Base-by-base conservation (phyloP, 92 coral and sea anemone genomes). In the Phenganax stokvisi region DNA sequence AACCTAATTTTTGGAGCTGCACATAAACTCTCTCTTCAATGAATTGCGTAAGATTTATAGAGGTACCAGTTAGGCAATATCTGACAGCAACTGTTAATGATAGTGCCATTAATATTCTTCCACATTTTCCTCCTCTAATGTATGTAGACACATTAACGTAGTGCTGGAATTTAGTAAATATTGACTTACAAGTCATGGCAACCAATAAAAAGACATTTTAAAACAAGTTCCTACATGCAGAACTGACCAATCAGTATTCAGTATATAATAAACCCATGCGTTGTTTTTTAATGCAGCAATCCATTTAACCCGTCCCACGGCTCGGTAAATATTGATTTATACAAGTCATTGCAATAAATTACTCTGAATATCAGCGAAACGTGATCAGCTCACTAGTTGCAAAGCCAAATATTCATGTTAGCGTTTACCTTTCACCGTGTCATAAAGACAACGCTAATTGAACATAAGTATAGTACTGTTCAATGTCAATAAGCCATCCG, bases 151-250 rank as follows among this genome's bases (percentile, higher is more conserved):
- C 52, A 52, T 76, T 57, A 58, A 47, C 54, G 6, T 61, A 79
- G 51, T 79, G 17, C 61, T 79, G 73, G 63, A 62, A 74, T 64
- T 79, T 17, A 51, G 74, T 64, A 67, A 79, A 79, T 65, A 79
- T 65, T 65, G 74, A 65, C 52, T 17, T 13, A 79, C 5, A 44
- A 62, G 83, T 65, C 83, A 79, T 63, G 67, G 67, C 52, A 64
- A 64, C 53, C 15, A 63, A 59, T 65, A 30, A 61, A 61, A 17
- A 61, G 20, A 61, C 67, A 12, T 7, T 15, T 15, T 61, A 7
- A 61, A 61, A 17, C 10, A 61, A 17, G 15, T 12, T 13, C 6
- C 67, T 17, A 13, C n/a, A 59, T 12, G 20, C 7, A 12, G 17
- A 59, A 59, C 65, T n/a, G 20, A 12, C 20, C 65, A 59, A 10